Evolutionary conservation across 1,140 invertebrate species (phyloP), one percentile per base, ranked within the genome.

Genomic region (Polyergus mexicanus): DNA sequence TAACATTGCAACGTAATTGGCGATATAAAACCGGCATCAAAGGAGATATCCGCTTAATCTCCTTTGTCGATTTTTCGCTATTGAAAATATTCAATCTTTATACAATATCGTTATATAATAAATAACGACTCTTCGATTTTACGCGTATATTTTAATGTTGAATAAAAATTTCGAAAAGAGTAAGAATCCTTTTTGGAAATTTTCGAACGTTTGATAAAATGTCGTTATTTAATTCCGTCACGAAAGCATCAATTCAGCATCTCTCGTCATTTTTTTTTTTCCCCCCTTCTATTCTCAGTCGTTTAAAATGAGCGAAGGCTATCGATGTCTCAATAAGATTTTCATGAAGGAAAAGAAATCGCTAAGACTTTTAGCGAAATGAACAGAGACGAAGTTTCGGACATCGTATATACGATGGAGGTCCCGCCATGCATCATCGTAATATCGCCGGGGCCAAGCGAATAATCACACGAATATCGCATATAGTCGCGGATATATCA

Each of bases 381-480:
- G 68, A 69, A 25, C n/a, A 25, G 19, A 76, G 41, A 51, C 19
- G 13, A 58, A 41, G 75, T 65, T 65, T 78, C 47, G 47, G 19
- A 38, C 78, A 47, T 25, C 38, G 19, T 83, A 28, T 47, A 44
- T 32, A 60, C 28, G 38, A 38, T 2, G 28, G 2, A n/a, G 54
- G 13, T 47, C 47, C 68, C 58, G 78, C 86, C 86, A 85, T 68
- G 78, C 54, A 41, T 25, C 62, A 47, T 16, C 54, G 58, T 84
- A 85, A 88, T 81, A 86, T 89, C 84, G 66, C 35, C 7, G 47
- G 35, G 60, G 35, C 25, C 41, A 38, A 56, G 41, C 60, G 86
- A 83, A 90, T 90, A 83, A 90, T 90, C 86, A 89, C 88, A 88
- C 85, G 85, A 90, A 71, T 65, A 89, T 85, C 74, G 87, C 85